Evolutionary conservation across 2,113 vertebrate species (phyloP).

Genomic region (Pseudopodoces humilis): DNA sequence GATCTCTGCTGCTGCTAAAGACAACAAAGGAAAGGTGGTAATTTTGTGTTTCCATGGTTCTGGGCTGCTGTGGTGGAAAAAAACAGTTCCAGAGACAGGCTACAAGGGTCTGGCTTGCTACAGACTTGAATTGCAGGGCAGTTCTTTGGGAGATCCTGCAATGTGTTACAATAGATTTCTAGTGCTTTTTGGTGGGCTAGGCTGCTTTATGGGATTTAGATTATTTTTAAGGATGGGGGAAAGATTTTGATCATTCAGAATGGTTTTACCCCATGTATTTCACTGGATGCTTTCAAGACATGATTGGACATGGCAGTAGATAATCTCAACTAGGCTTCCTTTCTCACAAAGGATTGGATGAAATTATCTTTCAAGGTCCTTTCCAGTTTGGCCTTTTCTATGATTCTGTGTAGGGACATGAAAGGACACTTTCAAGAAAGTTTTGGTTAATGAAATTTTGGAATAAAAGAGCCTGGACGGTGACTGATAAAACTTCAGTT

Average conservation of each 20-base stretch:
- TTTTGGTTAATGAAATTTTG: not conserved
- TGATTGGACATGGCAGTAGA: not conserved
- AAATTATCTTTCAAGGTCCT: not conserved
- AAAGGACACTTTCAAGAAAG: not conserved
- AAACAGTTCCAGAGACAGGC: not conserved
- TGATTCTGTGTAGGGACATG: not conserved
- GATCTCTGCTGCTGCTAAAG: not conserved
- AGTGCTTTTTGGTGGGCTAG: accelerated
- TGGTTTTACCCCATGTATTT: not conserved
- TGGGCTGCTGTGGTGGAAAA: not conserved
- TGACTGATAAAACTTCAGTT: not conserved
- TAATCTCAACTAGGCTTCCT: not conserved
- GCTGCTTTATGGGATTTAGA: not conserved
- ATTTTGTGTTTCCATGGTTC: not conserved
- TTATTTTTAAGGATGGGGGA: not conserved
- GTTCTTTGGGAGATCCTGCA: not conserved
- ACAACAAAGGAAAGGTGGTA: not conserved
- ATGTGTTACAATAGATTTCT: not conserved
- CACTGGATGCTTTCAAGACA: not conserved
- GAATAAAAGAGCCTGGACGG: not conserved
- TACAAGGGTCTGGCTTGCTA: not conserved
- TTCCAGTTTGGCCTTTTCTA: not conserved
- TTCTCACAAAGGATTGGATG: not conserved
- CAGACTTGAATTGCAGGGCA: not conserved
- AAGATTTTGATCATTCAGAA: not conserved